These are phyloP conservation scores for Perizoma flavofasciatum DNA, from an alignment of 2,888 invertebrate species.

Conservation along the genomic window DNA sequence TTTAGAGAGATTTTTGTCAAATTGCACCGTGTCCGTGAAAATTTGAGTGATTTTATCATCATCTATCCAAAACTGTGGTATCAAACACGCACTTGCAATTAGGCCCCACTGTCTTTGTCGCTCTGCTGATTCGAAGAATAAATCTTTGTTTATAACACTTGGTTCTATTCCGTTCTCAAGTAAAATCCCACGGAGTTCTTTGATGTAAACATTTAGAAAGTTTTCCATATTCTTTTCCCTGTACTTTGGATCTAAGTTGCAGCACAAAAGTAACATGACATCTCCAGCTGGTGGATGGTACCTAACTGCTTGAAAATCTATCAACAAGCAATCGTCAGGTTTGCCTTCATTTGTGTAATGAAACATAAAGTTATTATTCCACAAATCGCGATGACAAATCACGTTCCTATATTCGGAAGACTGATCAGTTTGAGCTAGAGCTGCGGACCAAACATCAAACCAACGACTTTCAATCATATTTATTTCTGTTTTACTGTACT, in stretches of 20 bases:
- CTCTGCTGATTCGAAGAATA: constrained; percentile 71
- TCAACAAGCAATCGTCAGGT: constrained; percentile 84
- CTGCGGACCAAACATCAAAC: constrained; percentile 58
- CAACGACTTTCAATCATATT: constrained; percentile 56
- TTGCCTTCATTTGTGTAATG: constrained; percentile 55
- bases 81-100: constrained; percentile 81
- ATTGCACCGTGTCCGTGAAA: constrained; percentile 76
- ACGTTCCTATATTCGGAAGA: constrained; percentile 74
- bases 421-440: constrained; percentile 53
- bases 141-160: constrained; percentile 64
- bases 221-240: constrained; percentile 74
- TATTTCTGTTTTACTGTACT: constrained; percentile 51
- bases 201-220: constrained; percentile 84
- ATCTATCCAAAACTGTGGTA: constrained; percentile 80
- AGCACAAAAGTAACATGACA: constrained; percentile 80
- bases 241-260: constrained; percentile 76
- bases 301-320: constrained; percentile 88
- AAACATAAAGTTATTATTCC: constrained; percentile 86
- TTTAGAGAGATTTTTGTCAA: constrained; percentile 79
- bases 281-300: constrained; percentile 88
- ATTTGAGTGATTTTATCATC: constrained; percentile 71
- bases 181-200: constrained; percentile 71
- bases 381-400: constrained; percentile 85
- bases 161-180: constrained; percentile 61
- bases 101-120: constrained; percentile 81